These are phyloP conservation scores for Drosophila formosana DNA, from an alignment of 2,888 invertebrate species.

Conservation along the genomic window DNA sequence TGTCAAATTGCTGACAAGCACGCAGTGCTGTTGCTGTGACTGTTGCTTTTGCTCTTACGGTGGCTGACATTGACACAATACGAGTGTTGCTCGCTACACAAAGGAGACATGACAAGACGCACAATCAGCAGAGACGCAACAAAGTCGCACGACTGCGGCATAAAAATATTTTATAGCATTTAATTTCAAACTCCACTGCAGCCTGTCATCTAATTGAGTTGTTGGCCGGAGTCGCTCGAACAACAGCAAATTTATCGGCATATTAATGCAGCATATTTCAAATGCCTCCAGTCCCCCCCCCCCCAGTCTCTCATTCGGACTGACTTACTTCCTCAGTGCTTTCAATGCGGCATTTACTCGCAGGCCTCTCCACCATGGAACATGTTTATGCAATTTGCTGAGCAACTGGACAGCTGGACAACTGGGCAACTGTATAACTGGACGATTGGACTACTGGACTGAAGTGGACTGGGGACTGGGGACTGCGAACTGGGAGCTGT, in stretches of 20 bases:
- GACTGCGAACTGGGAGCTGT: conserved; percentile 22
- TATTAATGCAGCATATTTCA: conserved; percentile 82
- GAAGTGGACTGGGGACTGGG: conserved; percentile 6
- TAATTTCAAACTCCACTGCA: conserved; percentile 64
- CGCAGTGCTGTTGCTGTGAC: conserved; percentile 48
- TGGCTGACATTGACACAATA: conserved; percentile 78
- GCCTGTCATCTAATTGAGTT: conserved; percentile 82
- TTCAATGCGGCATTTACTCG: background rate
- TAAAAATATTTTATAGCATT: conserved; percentile 74
- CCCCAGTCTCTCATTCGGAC: conserved; percentile 10
- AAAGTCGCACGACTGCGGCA: conserved; percentile 43
- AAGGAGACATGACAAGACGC: background rate
- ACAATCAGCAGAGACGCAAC: conserved; percentile 21
- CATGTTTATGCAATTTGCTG: conserved; percentile 76
- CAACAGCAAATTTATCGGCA: conserved; percentile 73
- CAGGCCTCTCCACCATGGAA: conserved; percentile 17
- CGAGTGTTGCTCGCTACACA: background rate
- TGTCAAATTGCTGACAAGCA: conserved; percentile 81
- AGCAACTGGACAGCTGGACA: conserved; percentile 14
- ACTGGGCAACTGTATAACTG: conserved; percentile 35
- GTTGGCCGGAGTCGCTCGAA: conserved; percentile 56
- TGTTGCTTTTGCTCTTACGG: conserved; percentile 38
- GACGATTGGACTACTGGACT: conserved; percentile 54
- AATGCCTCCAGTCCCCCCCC: conserved; percentile 52
- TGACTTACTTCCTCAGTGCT: conserved; percentile 70